Evolutionary conservation across 2,113 vertebrate genomes (phyloP).

Genomic region (Pterophyllum scalare): DNA sequence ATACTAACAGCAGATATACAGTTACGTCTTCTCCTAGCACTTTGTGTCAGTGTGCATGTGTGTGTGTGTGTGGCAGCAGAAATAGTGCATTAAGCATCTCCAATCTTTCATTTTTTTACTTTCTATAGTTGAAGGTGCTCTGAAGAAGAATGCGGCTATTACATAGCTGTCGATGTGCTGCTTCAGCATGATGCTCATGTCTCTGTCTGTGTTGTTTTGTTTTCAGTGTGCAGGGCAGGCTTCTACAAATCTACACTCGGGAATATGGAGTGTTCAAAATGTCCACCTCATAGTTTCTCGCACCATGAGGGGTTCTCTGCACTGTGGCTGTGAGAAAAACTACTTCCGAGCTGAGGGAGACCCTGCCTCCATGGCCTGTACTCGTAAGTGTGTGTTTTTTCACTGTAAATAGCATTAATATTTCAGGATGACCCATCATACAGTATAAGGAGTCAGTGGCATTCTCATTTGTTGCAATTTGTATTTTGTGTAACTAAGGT

Average conservation of each 20-base stretch:
- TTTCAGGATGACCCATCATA: not conserved
- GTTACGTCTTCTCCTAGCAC: not conserved
- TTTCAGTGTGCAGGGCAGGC: slow-evolving; percentile 89
- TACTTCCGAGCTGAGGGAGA: slow-evolving; percentile 96
- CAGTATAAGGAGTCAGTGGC: not conserved
- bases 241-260: slow-evolving; percentile 95
- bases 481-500: not conserved
- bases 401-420: not conserved
- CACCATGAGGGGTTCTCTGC: slow-evolving; percentile 89
- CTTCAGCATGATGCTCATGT: slow-evolving; percentile 52
- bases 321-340: slow-evolving; percentile 97
- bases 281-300: slow-evolving; percentile 93
- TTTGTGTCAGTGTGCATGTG: slow-evolving; percentile 18
- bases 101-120: slow-evolving; percentile 26
- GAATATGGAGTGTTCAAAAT: slow-evolving; percentile 92
- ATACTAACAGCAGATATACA: slow-evolving; percentile 37
- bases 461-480: not conserved
- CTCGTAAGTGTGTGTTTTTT: slow-evolving; percentile 84
- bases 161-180: slow-evolving; percentile 26
- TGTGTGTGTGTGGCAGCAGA: slow-evolving; percentile 14
- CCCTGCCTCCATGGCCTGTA: slow-evolving; percentile 96
- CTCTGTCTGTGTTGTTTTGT: slow-evolving; percentile 60
- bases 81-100: slow-evolving; percentile 11
- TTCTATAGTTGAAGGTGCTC: slow-evolving; percentile 26
- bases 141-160: slow-evolving; percentile 29